These are phyloP conservation scores for Odocoileus hemionus DNA, from an alignment of 2,113 vertebrate genomes.

Conservation along the genomic window DNA sequence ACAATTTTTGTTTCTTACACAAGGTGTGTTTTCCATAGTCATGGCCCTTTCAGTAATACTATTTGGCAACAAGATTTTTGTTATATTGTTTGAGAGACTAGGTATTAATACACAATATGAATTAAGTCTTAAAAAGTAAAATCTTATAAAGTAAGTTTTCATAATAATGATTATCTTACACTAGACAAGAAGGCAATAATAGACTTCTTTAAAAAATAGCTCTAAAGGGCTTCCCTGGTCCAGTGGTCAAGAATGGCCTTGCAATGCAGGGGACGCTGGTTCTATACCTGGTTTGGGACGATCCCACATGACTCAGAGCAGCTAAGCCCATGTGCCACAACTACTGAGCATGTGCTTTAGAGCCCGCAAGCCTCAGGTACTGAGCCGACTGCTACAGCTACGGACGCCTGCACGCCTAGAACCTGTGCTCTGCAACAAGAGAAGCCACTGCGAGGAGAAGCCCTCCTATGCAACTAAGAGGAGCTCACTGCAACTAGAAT, in stretches of 20 bases:
- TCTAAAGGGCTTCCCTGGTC: neutral
- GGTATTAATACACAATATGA: neutral
- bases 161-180: neutral
- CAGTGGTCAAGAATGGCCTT: neutral
- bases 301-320: neutral
- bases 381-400: neutral
- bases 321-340: rapidly evolving
- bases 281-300: neutral
- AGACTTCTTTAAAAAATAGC: neutral
- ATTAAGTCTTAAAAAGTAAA: neutral
- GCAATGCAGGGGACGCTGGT: neutral
- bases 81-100: neutral
- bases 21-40: neutral
- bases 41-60: neutral
- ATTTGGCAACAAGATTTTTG: neutral
- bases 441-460: neutral
- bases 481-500: neutral
- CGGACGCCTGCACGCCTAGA: neutral
- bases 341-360: neutral
- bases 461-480: neutral
- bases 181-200: neutral
- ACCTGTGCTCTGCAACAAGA: neutral
- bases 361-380: neutral
- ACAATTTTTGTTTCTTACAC: neutral
- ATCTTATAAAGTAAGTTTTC: neutral